Conservation (phyloP, 2,113 vertebrate genomes). For the Typhlomys cinereus region DNA sequence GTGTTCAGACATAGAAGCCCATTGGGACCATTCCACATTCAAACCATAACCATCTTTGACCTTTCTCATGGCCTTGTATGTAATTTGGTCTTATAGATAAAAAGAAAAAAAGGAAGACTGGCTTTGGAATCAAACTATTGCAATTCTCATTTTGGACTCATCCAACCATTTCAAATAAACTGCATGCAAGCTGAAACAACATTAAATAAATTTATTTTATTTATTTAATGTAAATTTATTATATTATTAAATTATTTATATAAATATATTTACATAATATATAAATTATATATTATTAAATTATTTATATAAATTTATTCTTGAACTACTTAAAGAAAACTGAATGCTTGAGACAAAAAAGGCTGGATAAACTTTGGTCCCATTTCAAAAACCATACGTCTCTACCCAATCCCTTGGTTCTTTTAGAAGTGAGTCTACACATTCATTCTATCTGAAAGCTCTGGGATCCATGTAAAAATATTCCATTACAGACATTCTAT, state of each 20-base stretch:
- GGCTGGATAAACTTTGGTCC: fast-evolving
- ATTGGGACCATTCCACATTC: neutral
- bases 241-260: too few relatives aligned
- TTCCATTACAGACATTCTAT: neutral
- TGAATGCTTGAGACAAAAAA: neutral
- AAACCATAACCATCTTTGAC: neutral
- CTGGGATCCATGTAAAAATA: neutral
- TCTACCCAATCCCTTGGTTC: neutral
- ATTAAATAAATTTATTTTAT: too few relatives aligned
- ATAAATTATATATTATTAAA: too few relatives aligned
- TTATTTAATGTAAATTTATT: too few relatives aligned
- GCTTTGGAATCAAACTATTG: neutral
- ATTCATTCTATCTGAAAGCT: neutral
- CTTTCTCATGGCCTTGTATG: neutral
- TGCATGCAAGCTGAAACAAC: neutral
- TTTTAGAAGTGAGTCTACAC: neutral
- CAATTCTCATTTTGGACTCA: neutral
- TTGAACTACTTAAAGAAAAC: neutral
- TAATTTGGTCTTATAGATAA: neutral
- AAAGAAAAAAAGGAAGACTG: neutral
- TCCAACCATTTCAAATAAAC: neutral
- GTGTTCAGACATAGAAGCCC: neutral
- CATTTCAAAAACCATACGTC: neutral
- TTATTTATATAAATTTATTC: neutral
- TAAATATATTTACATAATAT: too few relatives aligned